Percentiles rank a stretch among this genome's conserved stretches.
phyloP scores from a whole-genome alignment of 2,113 vertebrate species.

The Carettochelys insculpta region DNA sequence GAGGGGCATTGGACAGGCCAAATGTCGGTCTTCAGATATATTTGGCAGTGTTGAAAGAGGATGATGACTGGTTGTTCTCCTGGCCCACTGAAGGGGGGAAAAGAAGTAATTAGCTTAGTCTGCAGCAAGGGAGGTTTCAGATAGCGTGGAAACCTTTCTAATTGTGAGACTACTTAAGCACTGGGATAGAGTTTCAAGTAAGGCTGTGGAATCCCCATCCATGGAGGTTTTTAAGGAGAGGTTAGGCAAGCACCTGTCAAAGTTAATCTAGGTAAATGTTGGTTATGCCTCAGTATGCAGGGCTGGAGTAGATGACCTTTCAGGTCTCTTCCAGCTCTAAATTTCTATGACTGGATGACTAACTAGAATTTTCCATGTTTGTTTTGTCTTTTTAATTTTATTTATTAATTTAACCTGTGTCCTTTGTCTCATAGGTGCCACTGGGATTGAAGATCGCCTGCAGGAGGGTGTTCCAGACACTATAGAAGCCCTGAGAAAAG shows the following conservation, averaged over 20 bases:
- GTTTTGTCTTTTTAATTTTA: background rate
- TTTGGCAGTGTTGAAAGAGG: background rate
- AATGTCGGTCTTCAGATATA: background rate
- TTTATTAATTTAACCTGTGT: background rate
- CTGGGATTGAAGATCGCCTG: conserved; percentile 92
- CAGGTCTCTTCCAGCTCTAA: background rate
- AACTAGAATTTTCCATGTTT: background rate
- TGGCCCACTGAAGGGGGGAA: background rate
- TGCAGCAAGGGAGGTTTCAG: background rate
- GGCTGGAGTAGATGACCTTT: background rate
- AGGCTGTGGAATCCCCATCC: background rate
- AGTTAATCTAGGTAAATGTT: background rate
- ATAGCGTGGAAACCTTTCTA: background rate
- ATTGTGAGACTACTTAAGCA: background rate
- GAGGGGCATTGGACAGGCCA: no score
- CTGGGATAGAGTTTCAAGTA: background rate
- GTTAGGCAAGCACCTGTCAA: background rate
- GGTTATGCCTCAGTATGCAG: background rate
- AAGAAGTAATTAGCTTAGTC: background rate
- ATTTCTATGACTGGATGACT: background rate
- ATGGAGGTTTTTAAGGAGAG: background rate
- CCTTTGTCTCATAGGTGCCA: conserved; percentile 81
- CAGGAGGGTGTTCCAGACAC: conserved; percentile 94
- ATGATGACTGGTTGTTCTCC: background rate
- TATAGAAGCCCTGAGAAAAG: conserved; percentile 87